A percentile compares a stretch with the other conserved stretches of the same genome.
phyloP scores from a whole-genome alignment of 2,888 invertebrate species.

The Synanthedon tipuliformis region DNA sequence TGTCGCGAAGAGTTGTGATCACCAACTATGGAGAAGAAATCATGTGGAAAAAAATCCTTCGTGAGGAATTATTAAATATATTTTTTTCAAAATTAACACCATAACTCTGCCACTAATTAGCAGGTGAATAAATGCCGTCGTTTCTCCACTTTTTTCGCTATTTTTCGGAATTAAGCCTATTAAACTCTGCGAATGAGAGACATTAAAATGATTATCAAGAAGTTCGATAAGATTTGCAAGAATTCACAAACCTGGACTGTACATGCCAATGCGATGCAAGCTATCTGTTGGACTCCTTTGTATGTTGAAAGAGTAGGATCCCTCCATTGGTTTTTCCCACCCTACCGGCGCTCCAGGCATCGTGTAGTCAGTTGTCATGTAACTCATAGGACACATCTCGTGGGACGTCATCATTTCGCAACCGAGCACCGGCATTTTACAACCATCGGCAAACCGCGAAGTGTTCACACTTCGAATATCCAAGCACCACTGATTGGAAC shows the following conservation, averaged over 20 bases:
- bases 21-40: too few species aligned
- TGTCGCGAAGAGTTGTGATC: too few species aligned
- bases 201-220: too few species aligned
- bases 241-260: neutral
- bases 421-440: constrained; percentile 59
- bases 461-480: constrained; percentile 27
- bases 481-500: constrained; percentile 25
- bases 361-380: constrained; percentile 31
- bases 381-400: constrained; percentile 44
- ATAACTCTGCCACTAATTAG: too few species aligned
- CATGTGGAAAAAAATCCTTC: too few species aligned
- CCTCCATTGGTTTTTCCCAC: constrained; percentile 44
- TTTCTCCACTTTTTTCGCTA: too few species aligned
- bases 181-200: too few species aligned
- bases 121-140: too few species aligned
- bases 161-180: too few species aligned
- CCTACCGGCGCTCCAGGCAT: constrained; percentile 22
- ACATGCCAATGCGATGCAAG: constrained; percentile 8
- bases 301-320: constrained; percentile 22
- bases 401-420: constrained; percentile 48
- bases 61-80: too few species aligned
- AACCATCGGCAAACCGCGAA: constrained; percentile 17
- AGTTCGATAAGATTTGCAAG: too few species aligned
- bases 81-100: too few species aligned
- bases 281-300: constrained; percentile 25